Base-by-base conservation (phyloP, 2,888 invertebrate genomes). In the Drosophila lacicola region DNA sequence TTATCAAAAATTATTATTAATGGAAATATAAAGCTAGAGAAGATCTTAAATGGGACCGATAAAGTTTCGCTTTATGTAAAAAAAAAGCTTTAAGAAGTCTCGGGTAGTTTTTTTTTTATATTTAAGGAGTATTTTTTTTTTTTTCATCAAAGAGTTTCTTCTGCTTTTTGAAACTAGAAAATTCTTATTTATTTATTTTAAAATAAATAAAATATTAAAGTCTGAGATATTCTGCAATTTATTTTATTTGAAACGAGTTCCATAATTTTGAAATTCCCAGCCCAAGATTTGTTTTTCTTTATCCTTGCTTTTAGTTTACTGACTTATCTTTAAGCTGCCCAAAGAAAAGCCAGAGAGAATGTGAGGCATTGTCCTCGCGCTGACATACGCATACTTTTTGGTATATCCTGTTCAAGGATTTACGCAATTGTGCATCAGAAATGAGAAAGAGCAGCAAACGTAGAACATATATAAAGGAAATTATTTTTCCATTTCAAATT, bases 341-440 rank as follows among this genome's bases (percentile, higher is more conserved):
- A 10, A 19, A 39, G 8, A 2, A 37, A 4, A 46, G 13, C 34
- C 2, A 25, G 17, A 8, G 10, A 10, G 21, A 50, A 14, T 41
- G 9, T 14, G 8, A 1, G 9, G 4, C 33, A 29, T 14, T 61
- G 11, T 25, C 2, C 4, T 50, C 2, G n/a, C 36, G 25, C n/a
- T 13, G 51, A 36, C 13, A 11, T 11, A 1, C 3, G 36, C 13
- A 4, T 8, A 36, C 0, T 13, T 13, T 29, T 6, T 17, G 33
- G 33, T 4, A 36, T 54, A 66, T 65, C 45, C 45, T 37, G 21
- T 3, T 3, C n/a, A 44, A 65, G 51, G 66, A 64, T 64, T 53
- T 65, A 39, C 19, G 64, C 66, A 64, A 66, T 64, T 42, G 34
- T 49, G 4, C 39, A n/a, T 1, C 2, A 33, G 6, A 39, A 19